These are phyloP conservation scores for Protomyctophum bolini DNA, from an alignment of 2,113 vertebrate species.

Conservation along the genomic window DNA sequence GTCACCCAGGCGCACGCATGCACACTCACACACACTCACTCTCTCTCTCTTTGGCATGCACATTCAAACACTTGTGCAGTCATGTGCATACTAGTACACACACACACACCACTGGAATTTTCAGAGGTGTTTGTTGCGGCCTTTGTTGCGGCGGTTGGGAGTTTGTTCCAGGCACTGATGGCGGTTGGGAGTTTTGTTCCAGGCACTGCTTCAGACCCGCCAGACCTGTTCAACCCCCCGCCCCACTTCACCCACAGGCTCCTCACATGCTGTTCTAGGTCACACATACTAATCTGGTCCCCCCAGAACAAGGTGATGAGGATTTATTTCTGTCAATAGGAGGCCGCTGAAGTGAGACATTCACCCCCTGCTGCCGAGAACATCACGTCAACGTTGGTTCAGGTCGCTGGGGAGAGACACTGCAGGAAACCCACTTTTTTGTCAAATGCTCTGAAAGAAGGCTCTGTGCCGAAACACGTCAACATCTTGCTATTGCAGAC, in stretches of 20 bases:
- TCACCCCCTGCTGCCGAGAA: not conserved
- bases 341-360: not conserved
- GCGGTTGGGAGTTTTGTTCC: constrained; percentile 19
- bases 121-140: not conserved
- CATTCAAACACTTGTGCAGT: not conserved
- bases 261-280: constrained; percentile 53
- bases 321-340: constrained; percentile 36
- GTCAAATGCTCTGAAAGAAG: too few species aligned
- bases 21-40: not conserved
- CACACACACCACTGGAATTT: not conserved
- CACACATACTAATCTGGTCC: constrained; percentile 35
- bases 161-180: constrained; percentile 5
- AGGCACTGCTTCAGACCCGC: constrained; percentile 36
- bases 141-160: constrained; percentile 19
- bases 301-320: constrained; percentile 33
- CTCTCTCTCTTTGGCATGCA: not conserved
- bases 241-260: constrained; percentile 45
- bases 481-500: too few species aligned
- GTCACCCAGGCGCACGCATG: not conserved
- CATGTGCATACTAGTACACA: not conserved
- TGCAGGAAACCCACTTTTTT: not conserved
- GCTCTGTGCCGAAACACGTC: too few species aligned
- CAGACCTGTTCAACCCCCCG: constrained; percentile 51
- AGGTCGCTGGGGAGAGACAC: not conserved
- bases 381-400: too few species aligned